Evolutionary conservation across 1,140 invertebrate genomes (phyloP), one percentile per base, ranked within the genome.

Genomic region (Hyles vespertilio): DNA sequence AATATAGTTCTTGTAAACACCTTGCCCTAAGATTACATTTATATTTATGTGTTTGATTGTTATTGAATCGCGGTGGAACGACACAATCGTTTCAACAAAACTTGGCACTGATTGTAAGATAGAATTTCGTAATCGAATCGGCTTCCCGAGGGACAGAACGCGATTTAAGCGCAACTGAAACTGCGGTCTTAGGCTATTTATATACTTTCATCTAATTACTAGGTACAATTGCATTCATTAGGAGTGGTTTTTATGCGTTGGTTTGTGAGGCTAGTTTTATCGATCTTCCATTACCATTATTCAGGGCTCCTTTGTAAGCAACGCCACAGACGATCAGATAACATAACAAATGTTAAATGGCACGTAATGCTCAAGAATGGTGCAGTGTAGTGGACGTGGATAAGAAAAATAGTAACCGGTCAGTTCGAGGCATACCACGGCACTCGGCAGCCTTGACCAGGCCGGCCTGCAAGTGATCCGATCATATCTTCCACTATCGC

Each of bases 321-420:
- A 69, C 67, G 59, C 69, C 61, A 66, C 66, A 79, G 79, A 78
- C 73, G 73, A 84, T 86, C 81, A 73, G 81, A 86, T 86, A 84
- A 84, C 70, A 65, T 48, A 72, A 61, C 50, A 72, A 83, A 81
- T 75, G 72, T 70, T 79, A 76, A 78, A 84, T 84, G 72, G 80
- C 79, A 83, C 74, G 75, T 84, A 79, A 81, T 76, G 75, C 77
- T 76, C 72, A 79, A 77, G 72, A 77, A 76, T 74, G 70, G 72
- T 68, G 74, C 61, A 58, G 63, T 57, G 64, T 56, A 22, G 61
- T 61, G 51, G 36, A 40, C 36, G 53, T 68, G 72, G 72, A 73
- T 75, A 79, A 75, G 72, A 69, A 72, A 74, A 54, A 65, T 70
- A 61, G 71, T 61, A 68, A 48, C n/a, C 48, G 59, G 43, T 10